Conservation (phyloP, 2,888 invertebrate species). For the Polylopha cassiicola region DNA sequence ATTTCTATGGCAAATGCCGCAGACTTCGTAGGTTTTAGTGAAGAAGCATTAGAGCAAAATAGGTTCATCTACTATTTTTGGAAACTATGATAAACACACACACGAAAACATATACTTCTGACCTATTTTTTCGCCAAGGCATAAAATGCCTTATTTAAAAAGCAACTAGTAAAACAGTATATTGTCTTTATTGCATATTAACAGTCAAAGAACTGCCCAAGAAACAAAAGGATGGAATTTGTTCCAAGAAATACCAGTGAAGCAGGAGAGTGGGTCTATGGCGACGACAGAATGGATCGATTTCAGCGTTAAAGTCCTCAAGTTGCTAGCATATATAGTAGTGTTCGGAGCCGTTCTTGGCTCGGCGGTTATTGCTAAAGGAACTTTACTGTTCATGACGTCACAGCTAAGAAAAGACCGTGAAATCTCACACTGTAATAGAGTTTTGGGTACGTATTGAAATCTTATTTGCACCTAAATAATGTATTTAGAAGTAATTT, state of each 20-base stretch:
- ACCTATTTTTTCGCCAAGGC: no score
- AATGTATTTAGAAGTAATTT: neutral
- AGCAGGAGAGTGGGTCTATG: constrained; percentile 82
- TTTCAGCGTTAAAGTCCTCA: constrained; percentile 78
- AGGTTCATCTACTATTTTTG: neutral
- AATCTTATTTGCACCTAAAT: no score
- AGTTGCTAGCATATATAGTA: constrained; percentile 81
- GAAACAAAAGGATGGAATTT: constrained; percentile 85
- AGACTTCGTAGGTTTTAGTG: no score
- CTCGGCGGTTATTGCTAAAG: constrained; percentile 84
- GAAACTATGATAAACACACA: constrained; percentile 2
- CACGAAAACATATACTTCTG: neutral
- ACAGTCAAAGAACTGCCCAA: constrained; percentile 72
- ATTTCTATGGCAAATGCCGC: no score
- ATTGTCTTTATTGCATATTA: constrained; percentile 13
- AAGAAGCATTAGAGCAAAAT: no score
- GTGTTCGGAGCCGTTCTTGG: constrained; percentile 82
- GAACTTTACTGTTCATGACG: constrained; percentile 83
- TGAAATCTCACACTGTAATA: constrained; percentile 79
- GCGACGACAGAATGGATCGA: constrained; percentile 79
- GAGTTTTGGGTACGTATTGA: constrained; percentile 47
- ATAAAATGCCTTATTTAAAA: no score
- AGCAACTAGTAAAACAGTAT: neutral
- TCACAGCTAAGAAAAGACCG: constrained; percentile 79
- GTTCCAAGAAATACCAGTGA: constrained; percentile 84